Evolutionary conservation across 2,888 invertebrate genomes (phyloP).

Genomic region (Lysandra coridon): DNA sequence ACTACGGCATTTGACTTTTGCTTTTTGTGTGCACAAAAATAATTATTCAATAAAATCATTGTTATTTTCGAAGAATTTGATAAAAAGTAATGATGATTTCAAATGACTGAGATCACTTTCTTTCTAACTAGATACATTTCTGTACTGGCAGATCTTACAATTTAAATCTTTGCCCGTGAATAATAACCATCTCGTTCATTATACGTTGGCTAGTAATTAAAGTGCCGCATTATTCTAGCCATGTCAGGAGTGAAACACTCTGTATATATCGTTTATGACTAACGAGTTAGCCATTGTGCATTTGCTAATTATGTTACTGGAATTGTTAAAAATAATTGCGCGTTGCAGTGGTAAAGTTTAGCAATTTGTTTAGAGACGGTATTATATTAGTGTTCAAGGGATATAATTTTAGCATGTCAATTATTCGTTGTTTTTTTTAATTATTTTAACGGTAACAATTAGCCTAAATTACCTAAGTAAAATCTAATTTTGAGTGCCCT

Average conservation of each 20-base stretch:
- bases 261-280: slow-evolving; percentile 32
- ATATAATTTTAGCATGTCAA: not conserved
- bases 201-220: slow-evolving; percentile 55
- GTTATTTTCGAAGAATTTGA: no score
- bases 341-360: not conserved
- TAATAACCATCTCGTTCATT: slow-evolving; percentile 71
- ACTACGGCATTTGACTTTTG: no score
- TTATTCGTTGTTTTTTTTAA: not conserved
- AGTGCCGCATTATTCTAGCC: slow-evolving; percentile 51
- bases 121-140: not conserved
- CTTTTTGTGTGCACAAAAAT: no score
- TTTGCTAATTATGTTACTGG: slow-evolving; percentile 23
- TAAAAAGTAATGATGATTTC: not conserved
- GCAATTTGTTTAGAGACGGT: not conserved
- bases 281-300: slow-evolving; percentile 24
- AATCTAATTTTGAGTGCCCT: no score
- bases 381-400: not conserved
- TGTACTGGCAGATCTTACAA: not conserved
- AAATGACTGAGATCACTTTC: not conserved
- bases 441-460: not conserved
- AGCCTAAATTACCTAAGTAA: not conserved
- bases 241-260: slow-evolving; percentile 40
- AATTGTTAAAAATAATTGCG: slow-evolving; percentile 8
- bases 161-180: slow-evolving; percentile 43
- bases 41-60: no score